Base-by-base conservation (phyloP, 2,888 invertebrate species). In the Metallyticus violacea region DNA sequence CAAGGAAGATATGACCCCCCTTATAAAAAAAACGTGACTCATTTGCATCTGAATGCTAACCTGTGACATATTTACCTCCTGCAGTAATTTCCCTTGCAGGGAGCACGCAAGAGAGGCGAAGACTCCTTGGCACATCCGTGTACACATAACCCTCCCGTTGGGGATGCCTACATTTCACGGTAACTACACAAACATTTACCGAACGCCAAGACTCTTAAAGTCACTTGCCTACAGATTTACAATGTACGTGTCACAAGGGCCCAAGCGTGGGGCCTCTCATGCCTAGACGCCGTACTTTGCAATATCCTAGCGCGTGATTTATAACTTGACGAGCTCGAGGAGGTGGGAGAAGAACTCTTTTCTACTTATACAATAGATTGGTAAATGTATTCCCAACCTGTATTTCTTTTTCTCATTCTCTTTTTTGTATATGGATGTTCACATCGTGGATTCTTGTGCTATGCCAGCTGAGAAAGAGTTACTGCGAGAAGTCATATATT, bases 241-340 rank as follows among this genome's bases (percentile, higher is more conserved):
- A 40, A 25, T 76, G 25, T 30, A 82, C 82, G 82, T 82, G 82
- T 82, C 82, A 82, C 40, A 82, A 27, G 76, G 82, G 82, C 76
- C 40, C 40, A 62, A 62, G 40, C 40, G 15, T 62, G 40, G 40
- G 40, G 40, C 40, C 9, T 22, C 40, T 62, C 40, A 62, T 22
- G 9, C 40, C 40, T 62, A n/a, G n/a, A n/a, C n/a, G 81, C 81
- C 9, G n/a, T n/a, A 7, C 9, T 40, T 40, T 82, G 82, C 82
- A 82, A 82, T 82, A 82, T 76, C 82, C 82, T 76, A 82, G 40
- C 76, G 82, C 76, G 82, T 82, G 82, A 82, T 82, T 82, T 82
- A 82, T 82, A 82, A 26, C 81, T 81, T 25, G 25, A 81, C 26
- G n/a, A n/a, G 22, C 27, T 80, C 3, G 9, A 26, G 15, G 22